Percentiles rank a stretch among this genome's conserved stretches.
Conservation (phyloP, 2,888 invertebrate genomes). For the Bembecia ichneumoniformis region DNA sequence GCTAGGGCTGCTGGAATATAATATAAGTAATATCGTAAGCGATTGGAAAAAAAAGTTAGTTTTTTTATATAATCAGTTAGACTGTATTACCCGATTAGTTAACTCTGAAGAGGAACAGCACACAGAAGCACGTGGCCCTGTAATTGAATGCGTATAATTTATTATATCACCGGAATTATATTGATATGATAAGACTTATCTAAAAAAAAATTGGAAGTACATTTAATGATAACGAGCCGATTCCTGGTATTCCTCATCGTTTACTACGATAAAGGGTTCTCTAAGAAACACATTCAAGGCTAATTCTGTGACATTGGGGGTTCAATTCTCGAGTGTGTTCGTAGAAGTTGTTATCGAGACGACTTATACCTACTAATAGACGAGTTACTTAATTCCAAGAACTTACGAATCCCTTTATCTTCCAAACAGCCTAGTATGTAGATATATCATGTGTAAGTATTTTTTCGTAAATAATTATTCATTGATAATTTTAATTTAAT, state of each 20-base stretch:
- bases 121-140: too few species aligned
- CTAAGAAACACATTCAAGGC: constrained; percentile 12
- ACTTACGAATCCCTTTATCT: background rate
- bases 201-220: background rate
- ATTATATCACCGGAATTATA: background rate
- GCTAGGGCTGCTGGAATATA: too few species aligned
- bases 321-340: constrained; percentile 13
- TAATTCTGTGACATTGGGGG: constrained; percentile 13
- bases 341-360: constrained; percentile 11
- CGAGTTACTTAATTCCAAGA: background rate
- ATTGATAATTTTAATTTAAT: too few species aligned
- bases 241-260: constrained; percentile 3
- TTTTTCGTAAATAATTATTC: too few species aligned
- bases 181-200: background rate
- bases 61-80: too few species aligned
- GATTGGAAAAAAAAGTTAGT: too few species aligned
- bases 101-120: too few species aligned
- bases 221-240: constrained; percentile 4
- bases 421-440: too few species aligned
- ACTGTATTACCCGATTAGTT: too few species aligned
- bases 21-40: too few species aligned
- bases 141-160: too few species aligned
- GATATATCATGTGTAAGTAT: too few species aligned
- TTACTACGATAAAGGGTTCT: constrained; percentile 1
- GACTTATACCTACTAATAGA: constrained; percentile 4